Evolutionary conservation across 2,888 invertebrate genomes (phyloP).

Genomic region (Erebia aethiops): DNA sequence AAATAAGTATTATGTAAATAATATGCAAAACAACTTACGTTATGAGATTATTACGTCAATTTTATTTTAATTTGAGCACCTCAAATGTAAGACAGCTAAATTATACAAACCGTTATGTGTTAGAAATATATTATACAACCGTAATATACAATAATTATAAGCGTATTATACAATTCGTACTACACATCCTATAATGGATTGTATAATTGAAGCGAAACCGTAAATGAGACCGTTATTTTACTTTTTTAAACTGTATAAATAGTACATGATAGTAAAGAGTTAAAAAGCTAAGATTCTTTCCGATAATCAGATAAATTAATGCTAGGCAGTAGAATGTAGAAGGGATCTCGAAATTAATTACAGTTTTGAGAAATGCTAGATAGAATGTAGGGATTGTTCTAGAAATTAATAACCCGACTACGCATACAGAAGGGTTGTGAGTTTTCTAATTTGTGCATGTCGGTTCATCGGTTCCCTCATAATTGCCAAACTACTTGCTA

Average conservation of each 20-base stretch:
- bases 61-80: too few species aligned
- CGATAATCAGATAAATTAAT: conserved; percentile 16
- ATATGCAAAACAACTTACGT: too few species aligned
- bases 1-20: too few species aligned
- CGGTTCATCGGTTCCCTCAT: not conserved
- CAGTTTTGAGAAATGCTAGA: not conserved
- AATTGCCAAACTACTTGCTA: not conserved
- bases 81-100: not conserved
- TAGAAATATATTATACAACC: not conserved
- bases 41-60: too few species aligned
- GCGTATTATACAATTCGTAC: not conserved
- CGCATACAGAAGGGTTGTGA: not conserved
- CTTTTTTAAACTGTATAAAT: conserved; percentile 9
- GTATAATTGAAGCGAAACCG: not conserved
- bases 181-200: not conserved
- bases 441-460: not conserved
- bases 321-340: conserved; percentile 3
- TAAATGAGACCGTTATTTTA: conserved; percentile 4
- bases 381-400: not conserved
- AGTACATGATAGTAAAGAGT: not conserved
- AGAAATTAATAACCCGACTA: conserved; percentile 4
- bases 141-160: not conserved
- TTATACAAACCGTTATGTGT: not conserved
- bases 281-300: not conserved
- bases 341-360: not conserved